These are phyloP conservation scores for Aleadryas rufinucha DNA, from an alignment of 2,113 vertebrate species.

Conservation along the genomic window DNA sequence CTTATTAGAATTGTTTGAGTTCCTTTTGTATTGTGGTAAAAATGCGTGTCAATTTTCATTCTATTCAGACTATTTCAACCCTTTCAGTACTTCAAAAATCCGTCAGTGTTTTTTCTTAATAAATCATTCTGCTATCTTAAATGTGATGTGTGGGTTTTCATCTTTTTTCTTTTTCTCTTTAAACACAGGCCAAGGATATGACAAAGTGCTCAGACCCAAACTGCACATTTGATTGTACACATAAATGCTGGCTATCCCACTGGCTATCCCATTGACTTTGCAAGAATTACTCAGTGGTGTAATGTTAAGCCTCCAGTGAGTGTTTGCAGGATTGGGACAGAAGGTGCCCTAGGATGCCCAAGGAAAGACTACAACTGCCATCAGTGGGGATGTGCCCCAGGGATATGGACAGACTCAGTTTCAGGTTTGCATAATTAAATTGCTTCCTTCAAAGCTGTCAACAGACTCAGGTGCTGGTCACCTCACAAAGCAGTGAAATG, in stretches of 20 bases:
- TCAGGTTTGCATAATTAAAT: not conserved
- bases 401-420: not conserved
- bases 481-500: not conserved
- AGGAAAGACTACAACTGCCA: not conserved
- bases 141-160: conserved; percentile 34
- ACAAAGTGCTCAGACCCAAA: conserved; percentile 24
- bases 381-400: not conserved
- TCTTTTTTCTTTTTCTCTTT: not conserved
- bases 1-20: conserved; percentile 48
- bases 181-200: conserved; percentile 38
- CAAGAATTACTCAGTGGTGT: not conserved
- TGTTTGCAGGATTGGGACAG: not conserved
- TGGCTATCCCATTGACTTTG: not conserved
- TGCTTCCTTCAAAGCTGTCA: conserved; percentile 25
- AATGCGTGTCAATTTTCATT: conserved; percentile 50
- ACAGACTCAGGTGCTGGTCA: not conserved
- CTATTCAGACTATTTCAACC: conserved; percentile 14
- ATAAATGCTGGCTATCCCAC: not conserved
- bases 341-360: not conserved
- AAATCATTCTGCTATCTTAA: conserved; percentile 44
- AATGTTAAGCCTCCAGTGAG: not conserved
- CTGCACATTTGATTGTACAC: not conserved
- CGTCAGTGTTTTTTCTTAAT: conserved; percentile 27
- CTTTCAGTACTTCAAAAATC: conserved; percentile 32
- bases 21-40: conserved; percentile 42